Base-by-base conservation (phyloP, 2,797 vertebrate genomes). In the Cichlasoma orientale region DNA sequence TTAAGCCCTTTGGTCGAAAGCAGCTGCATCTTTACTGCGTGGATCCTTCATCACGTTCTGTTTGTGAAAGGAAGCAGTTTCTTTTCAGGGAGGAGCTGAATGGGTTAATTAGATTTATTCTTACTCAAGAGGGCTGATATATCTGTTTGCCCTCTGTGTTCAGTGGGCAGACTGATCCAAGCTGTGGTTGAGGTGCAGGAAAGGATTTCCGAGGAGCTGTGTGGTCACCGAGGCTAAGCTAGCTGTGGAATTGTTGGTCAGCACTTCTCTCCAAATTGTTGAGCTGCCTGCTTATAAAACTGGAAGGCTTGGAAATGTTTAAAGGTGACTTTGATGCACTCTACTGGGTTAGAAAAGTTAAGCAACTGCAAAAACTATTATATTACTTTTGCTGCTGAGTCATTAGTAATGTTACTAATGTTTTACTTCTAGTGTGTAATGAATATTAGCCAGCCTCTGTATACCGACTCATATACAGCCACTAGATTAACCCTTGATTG, bases 1-100 rank as follows among this genome's bases (percentile, higher is more conserved):
- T 86, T 77, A 52, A 86, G 71, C 63, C 33, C 27, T 56, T 36
- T 16, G 14, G 52, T 21, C 23, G 2, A 68, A 68, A 69, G 18
- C 75, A 63, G 50, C 56, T 21, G n/a, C 16, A 66, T 31, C 18
- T 31, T 12, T 3, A 21, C 18, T 14, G 4, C 38, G 36, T 73
- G 41, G 63, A 66, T 44, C 13, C 19, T 68, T n/a, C 50, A 19
- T 50, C 25, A 68, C 3, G 3, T 29, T n/a, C 25, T 29, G 25
- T 68, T 68, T 68, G 44, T 50, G 63, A 68, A 31, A 68, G 25
- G 44, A 68, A 13, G 44, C 44, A 1, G 0, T 50, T 68, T 68
- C 63, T 68, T 29, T 68, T 50, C 63, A 50, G 10, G 29, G 63
- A 29, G 50, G 63, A 68, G 29, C 44, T 50, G 18, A 68, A 50